Conservation (phyloP, 2,797 vertebrate genomes). For the Hapalemur alaotrensis region DNA sequence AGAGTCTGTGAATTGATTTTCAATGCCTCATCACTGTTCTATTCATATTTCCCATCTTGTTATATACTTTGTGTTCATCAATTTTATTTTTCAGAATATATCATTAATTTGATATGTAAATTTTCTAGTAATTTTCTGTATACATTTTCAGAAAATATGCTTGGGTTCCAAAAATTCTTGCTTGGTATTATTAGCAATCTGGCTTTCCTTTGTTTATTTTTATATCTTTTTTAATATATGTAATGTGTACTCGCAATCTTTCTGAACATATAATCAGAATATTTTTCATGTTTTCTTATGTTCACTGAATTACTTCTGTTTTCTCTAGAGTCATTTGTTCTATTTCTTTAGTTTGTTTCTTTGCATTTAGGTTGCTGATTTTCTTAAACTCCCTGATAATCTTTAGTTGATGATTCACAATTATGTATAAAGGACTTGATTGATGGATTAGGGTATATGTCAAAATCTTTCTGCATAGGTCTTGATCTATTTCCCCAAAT, state of each 20-base stretch:
- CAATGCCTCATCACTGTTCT: background rate
- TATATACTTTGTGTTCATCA: background rate
- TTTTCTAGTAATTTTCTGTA: background rate
- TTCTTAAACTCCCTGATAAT: background rate
- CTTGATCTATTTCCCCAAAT: background rate
- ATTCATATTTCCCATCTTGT: background rate
- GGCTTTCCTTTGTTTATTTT: background rate
- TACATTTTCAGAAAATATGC: background rate
- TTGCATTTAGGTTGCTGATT: background rate
- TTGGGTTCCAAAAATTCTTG: background rate
- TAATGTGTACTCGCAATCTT: background rate
- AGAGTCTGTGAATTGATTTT: background rate
- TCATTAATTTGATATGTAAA: background rate
- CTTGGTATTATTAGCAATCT: background rate
- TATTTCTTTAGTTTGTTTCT: conserved; percentile 3
- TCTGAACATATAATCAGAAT: background rate
- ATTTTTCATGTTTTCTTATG: background rate
- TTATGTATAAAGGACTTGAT: background rate
- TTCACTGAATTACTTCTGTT: background rate
- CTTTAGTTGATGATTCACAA: background rate
- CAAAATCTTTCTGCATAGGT: background rate
- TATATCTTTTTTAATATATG: background rate
- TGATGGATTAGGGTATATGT: background rate
- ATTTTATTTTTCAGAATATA: conserved; percentile 7
- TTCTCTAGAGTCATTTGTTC: background rate